Conservation (phyloP, 1,140 invertebrate species). For the Monomorium pharaonis region DNA sequence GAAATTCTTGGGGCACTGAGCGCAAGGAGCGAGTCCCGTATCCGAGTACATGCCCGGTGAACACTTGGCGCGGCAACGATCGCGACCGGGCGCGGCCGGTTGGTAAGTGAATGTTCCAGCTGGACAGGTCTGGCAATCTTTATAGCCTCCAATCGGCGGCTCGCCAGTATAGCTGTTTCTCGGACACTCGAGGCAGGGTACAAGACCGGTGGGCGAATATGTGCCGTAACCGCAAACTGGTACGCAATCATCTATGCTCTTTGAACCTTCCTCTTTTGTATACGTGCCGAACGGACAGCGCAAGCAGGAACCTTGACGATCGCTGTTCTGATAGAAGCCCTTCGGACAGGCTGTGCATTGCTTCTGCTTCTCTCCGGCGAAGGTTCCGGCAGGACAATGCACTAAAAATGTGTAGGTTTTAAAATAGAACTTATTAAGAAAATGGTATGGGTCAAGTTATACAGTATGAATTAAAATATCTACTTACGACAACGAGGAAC, state of each 20-base stretch:
- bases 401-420: slow-evolving; percentile 86
- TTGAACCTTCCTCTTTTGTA: slow-evolving; percentile 96
- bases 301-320: slow-evolving; percentile 94
- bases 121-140: slow-evolving; percentile 97
- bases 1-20: slow-evolving; percentile 96
- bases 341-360: slow-evolving; percentile 94
- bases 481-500: slow-evolving; percentile 96
- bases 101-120: slow-evolving; percentile 96
- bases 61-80: slow-evolving; percentile 96
- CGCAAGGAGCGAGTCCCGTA: slow-evolving; percentile 97
- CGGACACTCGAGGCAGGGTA: slow-evolving; percentile 98
- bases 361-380: slow-evolving; percentile 94
- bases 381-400: slow-evolving; percentile 98
- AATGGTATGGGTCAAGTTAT: neutral
- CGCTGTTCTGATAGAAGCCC: slow-evolving; percentile 97
- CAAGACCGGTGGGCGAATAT: slow-evolving; percentile 95
- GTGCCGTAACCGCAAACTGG: slow-evolving; percentile 98
- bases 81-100: slow-evolving; percentile 93
- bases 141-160: slow-evolving; percentile 96
- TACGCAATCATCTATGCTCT: slow-evolving; percentile 92
- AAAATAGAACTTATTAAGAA: slow-evolving; percentile 45
- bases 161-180: slow-evolving; percentile 95
- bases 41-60: slow-evolving; percentile 96
- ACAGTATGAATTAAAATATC: neutral
- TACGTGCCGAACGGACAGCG: slow-evolving; percentile 96